Base-by-base conservation (phyloP, 1,140 invertebrate species). In the Zaprionus gabonicus region DNA sequence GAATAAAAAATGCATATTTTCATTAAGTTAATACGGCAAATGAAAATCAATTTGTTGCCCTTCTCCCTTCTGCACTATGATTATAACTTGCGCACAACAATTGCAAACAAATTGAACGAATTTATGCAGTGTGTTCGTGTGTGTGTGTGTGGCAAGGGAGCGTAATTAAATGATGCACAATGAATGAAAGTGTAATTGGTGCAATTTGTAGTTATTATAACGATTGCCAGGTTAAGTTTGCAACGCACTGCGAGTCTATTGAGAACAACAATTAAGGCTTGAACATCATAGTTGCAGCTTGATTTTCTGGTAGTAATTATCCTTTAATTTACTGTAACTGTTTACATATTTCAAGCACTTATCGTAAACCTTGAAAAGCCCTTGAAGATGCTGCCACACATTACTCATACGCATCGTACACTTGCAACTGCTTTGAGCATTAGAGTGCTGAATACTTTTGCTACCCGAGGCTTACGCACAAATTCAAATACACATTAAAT, bases 381-480 rank as follows among this genome's bases (percentile, higher is more conserved):
- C 46, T 25, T 25, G 17, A 23, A 12, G 46, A 20, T 4, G 12
- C 3, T 1, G 10, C 20, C 41, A 62, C 34, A 31, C 71, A 80
- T 64, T 64, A 72, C 68, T 53, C 68, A 81, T 81, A 81, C 78
- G 79, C 79, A 81, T 53, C 76, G 79, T 76, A 31, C 10, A 51
- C 75, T 80, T 31, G 5, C 31, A 31, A 58, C 6, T 17, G 31
- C 57, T 13, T 20, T 38, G 15, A 1, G 20, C 34, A 15, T 38
- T 58, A 25, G 46, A 51, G 46, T 23, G 31, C 73, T 70, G 71
- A 81, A 81, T 79, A 68, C 67, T 69, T 62, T 51, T 60, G 10
- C n/a, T 46, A 17, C 38, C 31, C 25, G 28, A 15, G 57, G n/a
- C 20, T 51, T 44, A 58, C 64, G 53, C 53, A 57, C 53, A 57